Evolutionary conservation across 2,797 vertebrate genomes (phyloP), one percentile per base, ranked within the genome.

Genomic region (Thripadectes ignobilis): DNA sequence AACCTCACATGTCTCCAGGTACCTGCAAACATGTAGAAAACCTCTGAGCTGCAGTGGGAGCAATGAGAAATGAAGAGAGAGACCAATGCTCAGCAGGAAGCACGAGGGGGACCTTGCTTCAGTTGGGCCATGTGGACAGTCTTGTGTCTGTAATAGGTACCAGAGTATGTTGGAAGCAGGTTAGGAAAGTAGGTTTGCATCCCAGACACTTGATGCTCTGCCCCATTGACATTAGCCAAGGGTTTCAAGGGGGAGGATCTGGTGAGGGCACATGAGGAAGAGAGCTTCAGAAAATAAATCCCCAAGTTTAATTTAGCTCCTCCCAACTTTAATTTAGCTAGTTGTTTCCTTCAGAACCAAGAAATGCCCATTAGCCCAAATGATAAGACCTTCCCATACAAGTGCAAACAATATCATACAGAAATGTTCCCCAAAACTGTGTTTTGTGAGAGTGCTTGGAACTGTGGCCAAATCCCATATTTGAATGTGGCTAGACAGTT

Each of bases 401-500:
- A 63, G 23, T 12, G 46, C 46, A 38, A 76, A 15, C 14, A 48
- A 16, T 16, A 23, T 29, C 10, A n/a, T 24, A 9, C 7, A 67
- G 52, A 88, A 88, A 61, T 5, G 16, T 57, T 88, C 74, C 73
- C 62, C 63, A 61, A 20, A 54, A 59, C 32, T 39, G 16, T 45
- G 36, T 55, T 52, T 80, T n/a, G 5, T 80, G 63, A 58, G 26
- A 79, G 39, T 46, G 12, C 32, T 87, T 76, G 59, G 63, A 88
- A 23, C 59, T 58, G 22, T 12, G 62, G 55, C 48, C 69, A 88
- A 92, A 93, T 77, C 39, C 69, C 29, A 0, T 61, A 61, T 74
- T 86, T 92, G 49, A 85, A 58, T 71, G 59, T 89, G 88, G 71
- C 72, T 86, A 87, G 93, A 85, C 61, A 76, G 30, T 74, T 93